phyloP scores from a whole-genome alignment of 2,888 invertebrate genomes.

The Caenorhabditis becei region DNA sequence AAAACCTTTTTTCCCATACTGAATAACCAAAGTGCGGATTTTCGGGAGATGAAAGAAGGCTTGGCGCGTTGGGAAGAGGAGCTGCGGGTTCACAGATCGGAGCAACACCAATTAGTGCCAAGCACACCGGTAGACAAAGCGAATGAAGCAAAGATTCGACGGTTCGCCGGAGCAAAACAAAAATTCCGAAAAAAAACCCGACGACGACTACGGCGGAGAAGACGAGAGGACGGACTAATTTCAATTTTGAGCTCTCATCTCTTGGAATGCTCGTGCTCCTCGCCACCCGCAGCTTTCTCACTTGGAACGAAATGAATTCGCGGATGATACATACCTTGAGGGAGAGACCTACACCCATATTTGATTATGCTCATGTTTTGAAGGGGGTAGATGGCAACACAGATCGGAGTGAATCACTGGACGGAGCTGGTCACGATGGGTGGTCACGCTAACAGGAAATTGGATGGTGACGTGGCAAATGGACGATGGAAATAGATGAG shows the following conservation, averaged over 20 bases:
- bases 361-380: neutral
- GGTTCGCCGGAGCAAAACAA: conserved; percentile 24
- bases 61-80: no score
- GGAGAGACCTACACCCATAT: neutral
- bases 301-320: conserved; percentile 39
- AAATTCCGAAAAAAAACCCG: conserved; percentile 33
- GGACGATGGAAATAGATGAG: no score
- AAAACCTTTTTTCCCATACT: conserved; percentile 7
- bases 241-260: conserved; percentile 57
- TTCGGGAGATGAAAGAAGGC: no score
- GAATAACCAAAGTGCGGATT: conserved; percentile 4
- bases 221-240: conserved; percentile 33
- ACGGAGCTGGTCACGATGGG: neutral
- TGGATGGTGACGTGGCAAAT: no score
- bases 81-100: neutral
- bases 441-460: no score
- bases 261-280: conserved; percentile 18
- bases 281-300: conserved; percentile 26
- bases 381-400: neutral
- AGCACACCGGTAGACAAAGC: conserved; percentile 9
- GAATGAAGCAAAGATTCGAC: conserved; percentile 34
- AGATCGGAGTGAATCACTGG: neutral
- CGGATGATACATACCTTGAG: conserved; percentile 7
- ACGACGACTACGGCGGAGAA: neutral
- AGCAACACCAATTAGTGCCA: neutral